These are phyloP conservation scores for Drosophila mimica DNA, from an alignment of 2,888 invertebrate genomes.

Conservation along the genomic window DNA sequence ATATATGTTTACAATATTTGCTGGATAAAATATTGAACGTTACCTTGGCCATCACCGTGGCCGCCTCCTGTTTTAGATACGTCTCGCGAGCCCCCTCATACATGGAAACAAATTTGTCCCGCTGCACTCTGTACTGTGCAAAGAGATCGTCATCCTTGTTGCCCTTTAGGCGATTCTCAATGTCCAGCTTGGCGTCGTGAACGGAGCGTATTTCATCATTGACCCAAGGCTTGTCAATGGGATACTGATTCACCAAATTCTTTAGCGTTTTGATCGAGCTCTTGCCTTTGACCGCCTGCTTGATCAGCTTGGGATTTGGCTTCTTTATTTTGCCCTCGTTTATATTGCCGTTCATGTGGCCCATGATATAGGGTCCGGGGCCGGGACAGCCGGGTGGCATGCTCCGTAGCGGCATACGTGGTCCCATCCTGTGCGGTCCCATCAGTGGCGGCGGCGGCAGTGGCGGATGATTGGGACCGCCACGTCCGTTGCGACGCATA, in stretches of 20 bases:
- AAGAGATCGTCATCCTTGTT: constrained; percentile 86
- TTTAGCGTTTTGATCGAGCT: constrained; percentile 83
- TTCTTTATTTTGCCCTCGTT: constrained; percentile 78
- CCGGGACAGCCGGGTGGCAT: constrained; percentile 55
- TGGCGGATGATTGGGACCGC: constrained; percentile 68
- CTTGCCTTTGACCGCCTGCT: constrained; percentile 76
- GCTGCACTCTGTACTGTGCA: constrained; percentile 87
- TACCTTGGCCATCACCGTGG: constrained; percentile 83
- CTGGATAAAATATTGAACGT: neutral
- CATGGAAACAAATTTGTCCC: constrained; percentile 87
- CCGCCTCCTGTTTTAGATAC: constrained; percentile 86
- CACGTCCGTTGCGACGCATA: constrained; percentile 75
- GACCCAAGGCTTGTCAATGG: constrained; percentile 87
- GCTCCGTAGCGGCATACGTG: constrained; percentile 66
- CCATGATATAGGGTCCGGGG: constrained; percentile 47
- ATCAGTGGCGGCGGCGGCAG: constrained; percentile 69
- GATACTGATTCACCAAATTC: constrained; percentile 84
- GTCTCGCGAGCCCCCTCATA: constrained; percentile 86
- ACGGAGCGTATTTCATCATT: constrained; percentile 86
- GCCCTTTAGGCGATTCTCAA: constrained; percentile 85
- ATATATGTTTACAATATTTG: neutral
- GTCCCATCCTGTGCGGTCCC: constrained; percentile 63
- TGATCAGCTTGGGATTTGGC: constrained; percentile 76
- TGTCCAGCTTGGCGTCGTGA: constrained; percentile 86
- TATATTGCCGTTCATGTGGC: constrained; percentile 55